phyloP scores from a whole-genome alignment of 2,797 vertebrate species.

The Gadopsis marmoratus region DNA sequence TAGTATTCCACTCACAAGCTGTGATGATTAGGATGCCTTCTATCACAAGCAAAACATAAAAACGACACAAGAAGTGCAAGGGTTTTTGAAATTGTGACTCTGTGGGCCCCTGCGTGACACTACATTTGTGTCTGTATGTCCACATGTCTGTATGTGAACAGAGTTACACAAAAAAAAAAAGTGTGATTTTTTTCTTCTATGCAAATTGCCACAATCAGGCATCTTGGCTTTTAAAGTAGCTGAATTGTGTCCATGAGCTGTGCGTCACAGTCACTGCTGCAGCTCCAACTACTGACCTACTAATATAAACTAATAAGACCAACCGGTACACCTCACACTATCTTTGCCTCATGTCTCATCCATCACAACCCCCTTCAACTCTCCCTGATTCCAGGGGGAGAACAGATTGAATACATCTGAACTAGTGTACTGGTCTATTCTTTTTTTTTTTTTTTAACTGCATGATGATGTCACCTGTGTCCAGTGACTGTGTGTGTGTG shows the following conservation, averaged over 20 bases:
- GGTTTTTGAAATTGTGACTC: not conserved
- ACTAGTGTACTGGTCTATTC: not conserved
- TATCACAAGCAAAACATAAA: not conserved
- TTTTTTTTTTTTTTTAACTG: too few relatives aligned
- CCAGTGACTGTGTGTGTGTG: conserved; percentile 18
- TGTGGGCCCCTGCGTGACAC: not conserved
- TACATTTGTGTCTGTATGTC: too few relatives aligned
- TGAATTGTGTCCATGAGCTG: not conserved
- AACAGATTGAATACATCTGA: not conserved
- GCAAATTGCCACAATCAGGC: too few relatives aligned
- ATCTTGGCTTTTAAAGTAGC: too few relatives aligned
- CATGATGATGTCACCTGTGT: too few relatives aligned
- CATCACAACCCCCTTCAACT: not conserved
- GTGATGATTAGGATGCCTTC: not conserved
- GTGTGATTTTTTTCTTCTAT: too few relatives aligned
- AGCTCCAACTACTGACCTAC: not conserved
- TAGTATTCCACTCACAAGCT: conserved; percentile 45
- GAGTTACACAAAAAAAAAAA: too few relatives aligned
- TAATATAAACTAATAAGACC: too few relatives aligned
- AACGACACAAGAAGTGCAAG: not conserved
- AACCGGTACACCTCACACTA: too few relatives aligned
- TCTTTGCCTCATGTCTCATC: not conserved
- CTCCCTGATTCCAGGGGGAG: too few relatives aligned
- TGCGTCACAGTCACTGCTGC: not conserved
- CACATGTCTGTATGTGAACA: too few relatives aligned